These are phyloP conservation scores for Stenichneumon culpator DNA, from an alignment of 2,888 invertebrate species.

Conservation along the genomic window DNA sequence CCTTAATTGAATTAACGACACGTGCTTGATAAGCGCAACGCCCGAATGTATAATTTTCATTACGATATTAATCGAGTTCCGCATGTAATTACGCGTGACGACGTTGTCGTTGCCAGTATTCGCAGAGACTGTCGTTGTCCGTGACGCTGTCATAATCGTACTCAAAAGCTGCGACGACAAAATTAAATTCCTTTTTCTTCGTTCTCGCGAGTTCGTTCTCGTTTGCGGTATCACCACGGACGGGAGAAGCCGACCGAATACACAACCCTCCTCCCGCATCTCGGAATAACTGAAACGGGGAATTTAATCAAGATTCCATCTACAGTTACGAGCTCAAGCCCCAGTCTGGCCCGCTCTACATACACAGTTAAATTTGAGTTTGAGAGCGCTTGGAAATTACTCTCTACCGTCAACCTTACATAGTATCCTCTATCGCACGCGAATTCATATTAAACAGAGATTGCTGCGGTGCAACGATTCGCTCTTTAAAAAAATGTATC, in stretches of 20 bases:
- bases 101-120: background rate
- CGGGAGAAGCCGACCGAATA: constrained; percentile 53
- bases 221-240: constrained; percentile 49
- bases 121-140: background rate
- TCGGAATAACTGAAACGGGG: constrained; percentile 68
- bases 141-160: constrained; percentile 18
- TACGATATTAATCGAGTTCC: constrained; percentile 55
- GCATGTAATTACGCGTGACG: constrained; percentile 51
- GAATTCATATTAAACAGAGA: constrained; percentile 65
- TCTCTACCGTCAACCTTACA: constrained; percentile 50
- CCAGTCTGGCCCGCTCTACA: constrained; percentile 28
- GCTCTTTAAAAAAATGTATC: constrained; percentile 27
- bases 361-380: constrained; percentile 68
- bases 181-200: constrained; percentile 50
- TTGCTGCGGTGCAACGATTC: constrained; percentile 41
- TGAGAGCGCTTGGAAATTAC: constrained; percentile 67
- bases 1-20: constrained; percentile 63
- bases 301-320: constrained; percentile 76
- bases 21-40: constrained; percentile 39
- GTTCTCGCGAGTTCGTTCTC: constrained; percentile 33
- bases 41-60: constrained; percentile 56
- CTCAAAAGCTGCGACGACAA: constrained; percentile 22
- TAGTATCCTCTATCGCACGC: constrained; percentile 50
- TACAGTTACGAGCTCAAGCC: constrained; percentile 65
- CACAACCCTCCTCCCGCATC: constrained; percentile 52